A percentile compares a stretch with the other conserved stretches of the same genome.
phyloP scores from a whole-genome alignment of 1,140 invertebrate species.

The Holcopasites calliopsidis region DNA sequence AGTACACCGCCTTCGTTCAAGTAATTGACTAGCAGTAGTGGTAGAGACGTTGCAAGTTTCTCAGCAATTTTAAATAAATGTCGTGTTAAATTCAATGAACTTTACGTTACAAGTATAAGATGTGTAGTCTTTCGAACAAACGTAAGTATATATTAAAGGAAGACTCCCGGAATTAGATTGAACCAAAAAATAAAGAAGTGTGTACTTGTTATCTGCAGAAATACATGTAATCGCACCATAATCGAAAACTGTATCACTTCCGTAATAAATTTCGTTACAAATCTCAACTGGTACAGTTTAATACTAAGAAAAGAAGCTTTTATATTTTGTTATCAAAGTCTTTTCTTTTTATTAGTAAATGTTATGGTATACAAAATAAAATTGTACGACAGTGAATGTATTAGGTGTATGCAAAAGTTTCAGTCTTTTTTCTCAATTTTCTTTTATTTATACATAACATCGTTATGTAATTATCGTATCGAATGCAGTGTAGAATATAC shows the following conservation, averaged over 20 bases:
- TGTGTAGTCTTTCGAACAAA: no score
- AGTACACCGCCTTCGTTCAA: not conserved
- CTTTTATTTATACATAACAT: no score
- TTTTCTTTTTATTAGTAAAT: constrained; percentile 26
- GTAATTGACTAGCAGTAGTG: constrained; percentile 23
- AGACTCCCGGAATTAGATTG: not conserved
- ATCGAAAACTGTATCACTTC: constrained; percentile 18
- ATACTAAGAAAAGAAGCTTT: no score
- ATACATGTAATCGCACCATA: not conserved
- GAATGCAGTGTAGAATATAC: no score
- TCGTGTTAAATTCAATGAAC: no score
- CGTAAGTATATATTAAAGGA: not conserved
- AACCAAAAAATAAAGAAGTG: not conserved
- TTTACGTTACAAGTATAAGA: no score
- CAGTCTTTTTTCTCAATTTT: not conserved
- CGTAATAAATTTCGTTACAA: constrained; percentile 28
- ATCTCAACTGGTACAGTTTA: not conserved
- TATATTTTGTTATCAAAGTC: not conserved
- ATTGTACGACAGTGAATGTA: not conserved
- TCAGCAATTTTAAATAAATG: constrained; percentile 13
- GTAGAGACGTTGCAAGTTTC: constrained; percentile 3
- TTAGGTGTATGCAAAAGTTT: no score
- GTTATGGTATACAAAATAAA: constrained; percentile 21
- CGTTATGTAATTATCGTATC: no score
- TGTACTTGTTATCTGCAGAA: not conserved